A percentile compares a stretch with the other conserved stretches of the same genome.
Conservation (phyloP, 2,797 vertebrate genomes). For the Hyperoplus immaculatus region DNA sequence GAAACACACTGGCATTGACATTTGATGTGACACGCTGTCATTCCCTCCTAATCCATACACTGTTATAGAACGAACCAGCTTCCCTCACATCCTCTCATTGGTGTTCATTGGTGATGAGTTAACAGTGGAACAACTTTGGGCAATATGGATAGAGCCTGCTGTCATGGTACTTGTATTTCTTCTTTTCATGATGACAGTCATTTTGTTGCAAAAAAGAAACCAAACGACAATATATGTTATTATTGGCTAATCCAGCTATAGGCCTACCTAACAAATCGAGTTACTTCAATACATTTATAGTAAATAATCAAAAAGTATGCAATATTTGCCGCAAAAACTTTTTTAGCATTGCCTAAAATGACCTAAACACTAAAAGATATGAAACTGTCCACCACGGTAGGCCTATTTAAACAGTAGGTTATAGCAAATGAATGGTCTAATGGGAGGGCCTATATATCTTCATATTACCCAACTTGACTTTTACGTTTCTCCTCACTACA, state of each 20-base stretch:
- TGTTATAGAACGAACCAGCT: constrained; percentile 42
- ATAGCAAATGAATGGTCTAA: background rate
- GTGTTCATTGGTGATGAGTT: constrained; percentile 63
- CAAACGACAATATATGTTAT: background rate
- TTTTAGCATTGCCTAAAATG: background rate
- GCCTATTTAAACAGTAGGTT: background rate
- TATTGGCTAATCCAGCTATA: background rate
- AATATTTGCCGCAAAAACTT: background rate
- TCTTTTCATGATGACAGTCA: constrained; percentile 4
- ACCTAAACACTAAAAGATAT: background rate
- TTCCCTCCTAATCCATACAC: constrained; percentile 66
- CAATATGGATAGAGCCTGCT: constrained; percentile 10
- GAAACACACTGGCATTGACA: constrained; percentile 41
- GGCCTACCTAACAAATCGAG: background rate
- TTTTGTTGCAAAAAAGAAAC: background rate
- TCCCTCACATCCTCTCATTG: constrained; percentile 62
- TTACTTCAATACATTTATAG: background rate
- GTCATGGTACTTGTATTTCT: constrained; percentile 27
- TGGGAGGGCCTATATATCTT: background rate
- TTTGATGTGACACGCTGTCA: constrained; percentile 59
- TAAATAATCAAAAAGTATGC: background rate
- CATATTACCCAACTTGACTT: background rate
- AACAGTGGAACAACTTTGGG: constrained; percentile 23
- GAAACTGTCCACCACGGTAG: background rate
- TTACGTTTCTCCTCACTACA: constrained; percentile 26